Evolutionary conservation across 2,888 invertebrate species (phyloP), one percentile per base, ranked within the genome.

Genomic region (Andrena minutula): DNA sequence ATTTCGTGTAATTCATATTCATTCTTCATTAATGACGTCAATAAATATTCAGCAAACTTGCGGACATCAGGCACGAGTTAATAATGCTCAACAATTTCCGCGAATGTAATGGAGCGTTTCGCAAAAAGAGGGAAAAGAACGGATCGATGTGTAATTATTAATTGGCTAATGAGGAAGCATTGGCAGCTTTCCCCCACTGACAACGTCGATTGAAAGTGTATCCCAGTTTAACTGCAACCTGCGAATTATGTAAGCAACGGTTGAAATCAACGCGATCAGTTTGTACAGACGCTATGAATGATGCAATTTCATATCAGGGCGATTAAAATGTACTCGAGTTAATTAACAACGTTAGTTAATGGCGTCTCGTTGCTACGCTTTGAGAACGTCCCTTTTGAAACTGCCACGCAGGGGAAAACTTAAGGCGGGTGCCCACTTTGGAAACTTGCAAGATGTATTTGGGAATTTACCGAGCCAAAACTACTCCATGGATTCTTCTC

Each of bases 231-330:
- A 60, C 49, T 49, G 75, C 35, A 77, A 77, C 66, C 41, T 66
- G 74, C 28, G 53, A 78, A 75, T 78, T 75, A 63, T 68, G 61
- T 68, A 68, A 63, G 78, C 77, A 64, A 66, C 23, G 60, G 28
- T 75, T 49, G 30, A 65, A 60, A 60, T 49, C 51, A 65, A 60
- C 65, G 35, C 35, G 65, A 70, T 70, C 70, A 65, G 58, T 66
- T 35, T 53, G 26, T 66, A 32, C 32, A 66, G 51, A 68, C 47
- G 41, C 61, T 61, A 63, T 64, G 58, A 76, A 49, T 47, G 75
- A 79, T 69, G 1, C 32, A 76, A 79, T 61, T 63, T 76, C 47
- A 35, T 58, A 56, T 71, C 32, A 23, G 56, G 70, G 56, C 26
- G 58, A 47, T 78, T 70, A 51, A 75, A 75, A 66, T 26, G 35